phyloP scores from a whole-genome alignment of 2,797 vertebrate genomes.

The Pangasius sanitwongsei region DNA sequence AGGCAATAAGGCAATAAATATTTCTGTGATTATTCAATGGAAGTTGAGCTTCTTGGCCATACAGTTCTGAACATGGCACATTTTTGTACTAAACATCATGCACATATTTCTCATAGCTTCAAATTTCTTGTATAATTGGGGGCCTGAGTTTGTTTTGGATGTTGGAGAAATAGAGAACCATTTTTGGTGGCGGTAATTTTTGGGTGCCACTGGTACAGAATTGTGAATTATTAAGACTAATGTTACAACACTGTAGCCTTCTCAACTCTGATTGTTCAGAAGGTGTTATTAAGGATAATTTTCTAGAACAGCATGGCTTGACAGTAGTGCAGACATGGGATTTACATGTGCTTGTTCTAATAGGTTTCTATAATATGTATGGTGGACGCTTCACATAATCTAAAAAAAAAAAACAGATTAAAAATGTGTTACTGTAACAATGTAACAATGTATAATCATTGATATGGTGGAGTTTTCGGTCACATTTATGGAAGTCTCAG shows the following conservation, averaged over 20 bases:
- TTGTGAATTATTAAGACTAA: neutral
- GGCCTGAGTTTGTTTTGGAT: slow-evolving; percentile 1
- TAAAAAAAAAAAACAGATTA: neutral
- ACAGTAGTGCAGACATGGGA: neutral
- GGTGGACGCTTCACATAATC: neutral
- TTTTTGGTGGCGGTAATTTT: neutral
- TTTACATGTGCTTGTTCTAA: neutral
- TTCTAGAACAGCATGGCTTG: no score
- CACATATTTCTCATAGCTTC: neutral
- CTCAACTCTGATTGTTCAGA: neutral
- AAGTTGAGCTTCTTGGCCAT: neutral
- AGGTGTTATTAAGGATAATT: neutral
- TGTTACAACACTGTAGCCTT: neutral
- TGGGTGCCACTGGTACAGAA: neutral
- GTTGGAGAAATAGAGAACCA: neutral
- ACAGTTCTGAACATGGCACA: no score
- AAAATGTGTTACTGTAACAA: neutral
- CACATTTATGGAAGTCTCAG: neutral
- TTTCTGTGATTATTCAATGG: neutral
- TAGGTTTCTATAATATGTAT: neutral
- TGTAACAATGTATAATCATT: neutral
- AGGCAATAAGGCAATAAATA: slow-evolving; percentile 8
- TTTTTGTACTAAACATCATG: no score
- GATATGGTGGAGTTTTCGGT: no score
- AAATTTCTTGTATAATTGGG: neutral